A percentile compares a stretch with the other conserved stretches of the same genome.
Conservation (phyloP, 2,888 invertebrate genomes). For the Meandrusa payeni region DNA sequence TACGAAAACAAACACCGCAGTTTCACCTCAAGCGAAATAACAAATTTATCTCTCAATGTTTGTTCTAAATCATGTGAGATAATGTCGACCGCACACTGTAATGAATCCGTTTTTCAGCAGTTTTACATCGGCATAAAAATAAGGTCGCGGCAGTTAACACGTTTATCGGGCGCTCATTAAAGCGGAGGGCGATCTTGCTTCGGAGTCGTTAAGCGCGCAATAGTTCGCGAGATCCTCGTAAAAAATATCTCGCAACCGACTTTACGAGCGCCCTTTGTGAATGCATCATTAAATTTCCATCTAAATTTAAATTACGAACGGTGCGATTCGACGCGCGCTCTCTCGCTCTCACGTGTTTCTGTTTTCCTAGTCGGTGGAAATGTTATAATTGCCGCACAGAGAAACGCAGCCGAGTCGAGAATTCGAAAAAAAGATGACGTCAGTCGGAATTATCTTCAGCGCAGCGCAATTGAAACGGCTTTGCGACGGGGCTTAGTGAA, state of each 20-base stretch:
- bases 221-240: constrained; percentile 81
- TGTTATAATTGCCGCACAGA: constrained; percentile 80
- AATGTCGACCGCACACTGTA: constrained; percentile 52
- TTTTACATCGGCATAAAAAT: constrained; percentile 79
- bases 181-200: constrained; percentile 79
- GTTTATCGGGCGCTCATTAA: constrained; percentile 81
- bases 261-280: constrained; percentile 80
- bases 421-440: constrained; percentile 80
- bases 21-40: constrained; percentile 34
- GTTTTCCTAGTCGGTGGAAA: constrained; percentile 79
- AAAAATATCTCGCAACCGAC: constrained; percentile 80
- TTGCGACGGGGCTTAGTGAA: constrained; percentile 80
- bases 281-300: constrained; percentile 81
- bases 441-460: constrained; percentile 81
- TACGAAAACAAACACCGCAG: constrained; percentile 36
- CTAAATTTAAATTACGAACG: constrained; percentile 80
- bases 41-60: constrained; percentile 32
- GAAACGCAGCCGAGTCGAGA: constrained; percentile 73
- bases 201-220: constrained; percentile 81
- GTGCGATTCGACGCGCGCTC: constrained; percentile 65
- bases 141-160: constrained; percentile 79
- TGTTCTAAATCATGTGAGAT: constrained; percentile 31
- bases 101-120: constrained; percentile 77
- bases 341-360: constrained; percentile 73
- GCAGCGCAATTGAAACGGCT: constrained; percentile 81